phyloP scores from a whole-genome alignment of 2,888 invertebrate species.

The Zelleria hepariella region DNA sequence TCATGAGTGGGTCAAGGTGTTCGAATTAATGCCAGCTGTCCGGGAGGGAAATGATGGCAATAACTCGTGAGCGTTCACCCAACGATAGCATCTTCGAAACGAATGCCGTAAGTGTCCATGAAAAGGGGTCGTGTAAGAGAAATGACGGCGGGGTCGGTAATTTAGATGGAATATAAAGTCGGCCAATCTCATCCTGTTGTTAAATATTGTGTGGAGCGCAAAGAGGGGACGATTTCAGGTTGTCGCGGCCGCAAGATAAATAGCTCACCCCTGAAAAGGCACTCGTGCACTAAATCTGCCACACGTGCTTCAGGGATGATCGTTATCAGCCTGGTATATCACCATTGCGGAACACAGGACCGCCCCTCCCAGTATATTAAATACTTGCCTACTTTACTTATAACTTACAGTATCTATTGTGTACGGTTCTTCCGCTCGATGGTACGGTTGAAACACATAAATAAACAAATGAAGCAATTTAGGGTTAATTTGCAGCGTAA shows the following conservation, averaged over 20 bases:
- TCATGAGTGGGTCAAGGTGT: conserved; percentile 9
- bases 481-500: too few relatives aligned
- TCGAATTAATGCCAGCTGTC: conserved; percentile 2
- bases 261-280: neutral
- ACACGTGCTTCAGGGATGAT: neutral
- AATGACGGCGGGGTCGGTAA: neutral
- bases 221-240: neutral
- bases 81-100: neutral
- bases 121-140: neutral
- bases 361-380: too few relatives aligned
- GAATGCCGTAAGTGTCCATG: neutral
- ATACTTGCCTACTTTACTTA: too few relatives aligned
- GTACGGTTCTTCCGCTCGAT: too few relatives aligned
- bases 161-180: neutral
- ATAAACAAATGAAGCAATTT: too few relatives aligned
- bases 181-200: neutral
- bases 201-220: neutral
- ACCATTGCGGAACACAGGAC: neutral
- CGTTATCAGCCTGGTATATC: too few relatives aligned
- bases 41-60: neutral
- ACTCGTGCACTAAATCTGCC: neutral
- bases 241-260: neutral
- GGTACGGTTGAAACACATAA: too few relatives aligned
- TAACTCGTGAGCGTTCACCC: neutral
- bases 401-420: too few relatives aligned